These are phyloP conservation scores for Peromyscus melanophrys DNA, from an alignment of 2,797 vertebrate species.

Conservation along the genomic window DNA sequence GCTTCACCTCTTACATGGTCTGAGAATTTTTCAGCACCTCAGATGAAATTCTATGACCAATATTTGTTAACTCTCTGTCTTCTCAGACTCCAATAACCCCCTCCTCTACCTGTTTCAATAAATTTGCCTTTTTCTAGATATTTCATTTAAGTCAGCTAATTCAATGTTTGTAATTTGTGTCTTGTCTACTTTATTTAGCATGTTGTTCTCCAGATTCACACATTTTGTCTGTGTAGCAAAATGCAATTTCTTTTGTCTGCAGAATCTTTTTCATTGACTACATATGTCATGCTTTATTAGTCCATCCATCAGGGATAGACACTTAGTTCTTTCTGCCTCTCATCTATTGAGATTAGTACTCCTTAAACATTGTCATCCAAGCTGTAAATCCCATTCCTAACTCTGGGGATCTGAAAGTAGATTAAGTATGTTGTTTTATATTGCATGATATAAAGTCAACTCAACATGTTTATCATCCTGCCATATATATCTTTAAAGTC, in stretches of 20 bases:
- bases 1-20: neutral
- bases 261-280: neutral
- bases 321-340: neutral
- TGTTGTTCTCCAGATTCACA: neutral
- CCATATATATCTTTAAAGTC: neutral
- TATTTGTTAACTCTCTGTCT: neutral
- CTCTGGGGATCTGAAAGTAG: neutral
- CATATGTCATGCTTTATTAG: neutral
- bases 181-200: neutral
- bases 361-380: neutral
- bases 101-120: neutral
- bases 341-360: neutral
- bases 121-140: neutral
- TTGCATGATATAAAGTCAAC: neutral
- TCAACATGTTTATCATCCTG: neutral
- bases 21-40: neutral
- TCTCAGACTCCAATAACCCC: neutral
- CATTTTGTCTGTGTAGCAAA: neutral
- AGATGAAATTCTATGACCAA: neutral
- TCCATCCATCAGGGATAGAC: neutral
- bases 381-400: neutral
- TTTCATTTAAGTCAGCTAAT: neutral
- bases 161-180: neutral
- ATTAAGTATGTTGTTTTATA: neutral
- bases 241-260: neutral